Base-by-base conservation (phyloP, 1,140 invertebrate species). In the Drosophila azteca region DNA sequence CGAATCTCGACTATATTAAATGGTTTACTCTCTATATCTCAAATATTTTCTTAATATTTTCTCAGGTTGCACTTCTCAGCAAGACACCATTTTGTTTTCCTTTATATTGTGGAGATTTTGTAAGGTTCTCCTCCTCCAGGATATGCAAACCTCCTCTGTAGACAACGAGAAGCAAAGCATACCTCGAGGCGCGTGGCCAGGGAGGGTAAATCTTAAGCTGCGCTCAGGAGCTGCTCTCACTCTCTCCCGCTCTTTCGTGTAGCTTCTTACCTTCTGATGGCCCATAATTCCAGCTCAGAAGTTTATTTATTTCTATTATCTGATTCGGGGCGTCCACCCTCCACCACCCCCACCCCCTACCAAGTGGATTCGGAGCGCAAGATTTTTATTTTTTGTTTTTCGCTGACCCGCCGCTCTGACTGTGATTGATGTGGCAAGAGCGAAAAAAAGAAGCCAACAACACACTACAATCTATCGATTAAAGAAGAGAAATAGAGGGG, bases 361-460 rank as follows among this genome's bases (percentile, higher is more conserved):
- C 17, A 20, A 2, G 24, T 20, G 52, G 45, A 35, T 43, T 50
- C 24, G 44, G 50, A 58, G 35, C 50, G 11, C 50, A 44, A 41
- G 49, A 57, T 64, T 64, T 26, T 26, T 26, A 0, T 1, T 20
- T 20, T 20, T 20, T 20, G 17, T 26, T 26, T 24, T 24, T 58
- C 51, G 66, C 66, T 69, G 66, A 70, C 65, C 67, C 60, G 77
- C 48, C 66, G 59, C 35, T 13, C 58, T 77, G 72, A 79, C 75
- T 88, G 83, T 87, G 82, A 88, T 87, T 87, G 82, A 87, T 85
- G 78, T 88, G 59, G 22, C 39, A 29, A 3, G 24, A 63, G 7
- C 26, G n/a, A 15, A 26, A 26, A 17, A 31, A 17, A 22, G 46
- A 57, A 65, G 20, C 20, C 13, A 31, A 26, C 48, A 64, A 45